Evolutionary conservation across 2,797 vertebrate species (phyloP), one percentile per base, ranked within the genome.

Genomic region (Phataginus tetradactyla): DNA sequence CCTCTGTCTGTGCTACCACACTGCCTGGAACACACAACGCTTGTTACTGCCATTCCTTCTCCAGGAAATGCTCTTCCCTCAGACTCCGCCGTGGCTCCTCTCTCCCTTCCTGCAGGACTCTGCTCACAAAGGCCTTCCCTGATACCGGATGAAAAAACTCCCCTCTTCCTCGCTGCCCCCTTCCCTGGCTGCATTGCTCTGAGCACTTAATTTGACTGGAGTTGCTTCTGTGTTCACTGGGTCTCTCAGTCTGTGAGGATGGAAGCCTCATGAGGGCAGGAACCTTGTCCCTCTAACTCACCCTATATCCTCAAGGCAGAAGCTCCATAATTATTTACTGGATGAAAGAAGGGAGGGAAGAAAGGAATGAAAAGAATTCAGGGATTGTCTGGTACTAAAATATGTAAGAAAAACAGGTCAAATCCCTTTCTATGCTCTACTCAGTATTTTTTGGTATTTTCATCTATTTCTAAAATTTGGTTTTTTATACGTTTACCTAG

Each of bases 401-500:
- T 18, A 64, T 20, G 7, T 15, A 77, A 81, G 18, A 71, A 86
- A 86, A 90, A 63, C 4, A 61, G 49, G 45, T 15, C 5, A 71
- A 1, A 25, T 8, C 5, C 34, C 10, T 90, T 78, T 71, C 94
- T 83, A 77, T 29, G 59, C 7, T 61, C 34, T 78, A 75, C 25
- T 32, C 13, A 69, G 32, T 49, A 59, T 53, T 51, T 74, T 42
- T 78, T 20, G 15, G 34, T 78, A 86, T 64, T 95, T 80, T 90
- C 17, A 86, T 34, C 34, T 78, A 49, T 78, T 81, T 96, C 57
- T 34, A 55, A 15, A 49, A 61, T 69, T 66, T 96, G 2, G 66
- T 84, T 95, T 57, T 69, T 83, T 78, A 86, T 79, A 74, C 5
- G 23, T 94, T 80, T 64, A 92, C 7, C 68, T 78, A 17, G 51